Base-by-base conservation (phyloP, 2,797 vertebrate genomes). In the Leptatherina wallacei region DNA sequence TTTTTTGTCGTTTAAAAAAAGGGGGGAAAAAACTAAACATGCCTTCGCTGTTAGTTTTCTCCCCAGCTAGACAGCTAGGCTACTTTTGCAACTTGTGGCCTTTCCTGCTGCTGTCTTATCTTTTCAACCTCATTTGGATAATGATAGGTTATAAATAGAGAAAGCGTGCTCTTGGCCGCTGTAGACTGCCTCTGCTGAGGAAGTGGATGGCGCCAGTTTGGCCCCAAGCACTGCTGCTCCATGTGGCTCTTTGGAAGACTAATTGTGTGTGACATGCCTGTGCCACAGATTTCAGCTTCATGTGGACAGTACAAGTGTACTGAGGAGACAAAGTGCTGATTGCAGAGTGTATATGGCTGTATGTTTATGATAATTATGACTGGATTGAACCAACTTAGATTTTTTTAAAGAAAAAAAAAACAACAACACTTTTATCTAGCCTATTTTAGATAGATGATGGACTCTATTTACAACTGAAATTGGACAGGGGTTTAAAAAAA, bases 61-160 rank as follows among this genome's bases (percentile, higher is more conserved):
- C 2, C 11, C 1, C 1, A 30, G 56, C 33, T 56, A 3, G 49
- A 33, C 22, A 82, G 12, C 13, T 32, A 52, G 24, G 24, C 24
- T 27, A 27, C 24, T 18, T 72, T n/a, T 71, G 24, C 36, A 55
- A 52, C 40, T 30, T 60, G 58, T 56, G 69, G 27, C 33, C 71
- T 73, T 82, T 82, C 68, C 71, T 85, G 32, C 55, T 64, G 47
- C 77, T 78, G 69, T 84, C 88, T 88, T 85, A 87, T 91, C 84
- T 72, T 77, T 78, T 86, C 70, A 78, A 65, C 44, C 55, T 88
- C 71, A 65, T 88, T 89, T 80, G 64, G 78, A 88, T 79, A 83
- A 85, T 82, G 85, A 78, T 75, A 72, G 59, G 71, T 70, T 92
- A 91, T 88, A 88, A 88, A 91, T 92, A 92, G 91, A 83, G 56